These are phyloP conservation scores for Oscheius sp. DNA, from an alignment of 2,888 invertebrate species.

Conservation along the genomic window DNA sequence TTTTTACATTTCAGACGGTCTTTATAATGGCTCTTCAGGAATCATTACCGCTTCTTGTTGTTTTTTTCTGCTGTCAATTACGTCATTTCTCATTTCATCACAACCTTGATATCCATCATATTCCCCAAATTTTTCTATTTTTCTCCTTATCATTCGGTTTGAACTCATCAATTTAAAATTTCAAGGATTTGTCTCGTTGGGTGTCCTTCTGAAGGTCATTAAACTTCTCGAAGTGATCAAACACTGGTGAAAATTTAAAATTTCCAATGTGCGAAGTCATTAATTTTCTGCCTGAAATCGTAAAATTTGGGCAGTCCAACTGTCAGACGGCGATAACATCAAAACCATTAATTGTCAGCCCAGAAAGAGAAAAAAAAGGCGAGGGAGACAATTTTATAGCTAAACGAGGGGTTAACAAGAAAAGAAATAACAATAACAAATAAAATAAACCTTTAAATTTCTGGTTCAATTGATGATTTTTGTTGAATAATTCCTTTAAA, in stretches of 20 bases:
- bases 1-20: no score
- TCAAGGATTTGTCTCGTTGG: no score
- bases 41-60: no score
- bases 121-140: no score
- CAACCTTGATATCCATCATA: no score
- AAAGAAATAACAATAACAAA: not conserved
- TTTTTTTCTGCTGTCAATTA: no score
- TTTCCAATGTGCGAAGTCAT: slow-evolving; percentile 21
- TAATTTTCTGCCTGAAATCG: slow-evolving; percentile 23
- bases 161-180: no score
- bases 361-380: no score
- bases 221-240: not conserved
- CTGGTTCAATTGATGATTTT: slow-evolving; percentile 20
- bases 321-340: slow-evolving; percentile 31
- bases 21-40: no score
- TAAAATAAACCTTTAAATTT: not conserved
- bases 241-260: not conserved
- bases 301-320: slow-evolving; percentile 21
- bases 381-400: not conserved
- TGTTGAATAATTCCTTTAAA: slow-evolving; percentile 20
- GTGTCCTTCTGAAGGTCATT: no score
- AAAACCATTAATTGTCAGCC: slow-evolving; percentile 32
- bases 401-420: not conserved
- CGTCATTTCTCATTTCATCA: no score
- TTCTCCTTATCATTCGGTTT: no score